Conservation (phyloP, 2,888 invertebrate species). For the Mesodorylaimus sp. region DNA sequence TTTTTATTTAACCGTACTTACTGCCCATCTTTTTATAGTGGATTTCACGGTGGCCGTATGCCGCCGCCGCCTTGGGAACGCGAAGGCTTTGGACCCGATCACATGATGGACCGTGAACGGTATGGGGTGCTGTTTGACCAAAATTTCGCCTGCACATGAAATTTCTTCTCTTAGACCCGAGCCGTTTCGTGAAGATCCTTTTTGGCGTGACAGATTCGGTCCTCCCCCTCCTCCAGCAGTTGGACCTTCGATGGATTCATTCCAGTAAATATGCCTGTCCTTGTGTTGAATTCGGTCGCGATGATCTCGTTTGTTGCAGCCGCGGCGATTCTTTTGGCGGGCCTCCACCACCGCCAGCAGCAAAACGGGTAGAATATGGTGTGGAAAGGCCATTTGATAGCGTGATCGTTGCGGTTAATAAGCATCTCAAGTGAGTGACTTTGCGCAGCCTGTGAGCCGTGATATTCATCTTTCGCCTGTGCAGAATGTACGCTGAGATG, state of each 20-base stretch:
- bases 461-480: slow-evolving; percentile 7
- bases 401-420: slow-evolving; percentile 8
- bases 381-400: slow-evolving; percentile 12
- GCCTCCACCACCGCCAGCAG: neutral
- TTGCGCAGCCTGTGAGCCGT: neutral
- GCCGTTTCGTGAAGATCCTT: neutral
- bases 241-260: neutral
- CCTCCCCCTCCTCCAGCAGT: neutral
- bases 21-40: no score
- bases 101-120: no score
- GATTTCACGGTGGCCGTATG: no score
- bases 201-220: neutral
- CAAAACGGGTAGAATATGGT: slow-evolving; percentile 7
- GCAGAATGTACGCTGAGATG: slow-evolving; percentile 65
- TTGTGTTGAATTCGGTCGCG: no score
- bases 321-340: neutral
- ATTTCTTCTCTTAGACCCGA: no score
- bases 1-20: no score
- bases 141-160: no score
- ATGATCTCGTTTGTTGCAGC: no score
- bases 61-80: no score
- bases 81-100: no score
- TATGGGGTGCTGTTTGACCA: no score
- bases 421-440: slow-evolving; percentile 1
- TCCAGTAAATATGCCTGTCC: neutral